Evolutionary conservation across 2,797 vertebrate species (phyloP), one percentile per base, ranked within the genome.

Genomic region (Diplodus puntazzo): DNA sequence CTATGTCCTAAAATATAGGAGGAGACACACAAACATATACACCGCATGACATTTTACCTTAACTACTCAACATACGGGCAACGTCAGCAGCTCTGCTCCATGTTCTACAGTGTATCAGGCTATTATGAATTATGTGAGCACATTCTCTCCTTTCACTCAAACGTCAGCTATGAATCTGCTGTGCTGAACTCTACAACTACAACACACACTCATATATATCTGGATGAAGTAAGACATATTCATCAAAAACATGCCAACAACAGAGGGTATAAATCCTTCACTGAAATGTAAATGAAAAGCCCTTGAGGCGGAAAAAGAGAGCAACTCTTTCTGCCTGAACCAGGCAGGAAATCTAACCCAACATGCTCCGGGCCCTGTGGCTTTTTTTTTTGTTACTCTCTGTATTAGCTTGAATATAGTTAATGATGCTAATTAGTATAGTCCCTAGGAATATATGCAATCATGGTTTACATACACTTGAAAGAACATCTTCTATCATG

Each of bases 381-480:
- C 27, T 57, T 54, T 42, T 69, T 61, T 48, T 66, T 18, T 25
- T 25, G 25, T 59, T 17, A 13, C 30, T 59, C 50, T 60, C 2
- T 79, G 8, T 62, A 60, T 69, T 48, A 46, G 9, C 25, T 64
- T 59, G 39, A 50, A 58, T 39, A 6, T 11, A 72, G 18, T 43
- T 86, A 61, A 77, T 85, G 52, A 74, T 69, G 50, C n/a, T 27
- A 74, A 78, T 78, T 49, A 82, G 27, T 66, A 7, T 55, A 57
- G 39, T n/a, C 54, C 39, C 9, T 11, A 34, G 5, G 1, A 53
- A 74, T 57, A 69, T 46, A 39, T 34, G 6, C 30, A 7, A 34
- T 34, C 30, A 5, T 30, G 30, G 30, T 30, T 30, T 30, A 30
- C 30, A 30, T 30, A 30, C 30, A 30, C 30, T 30, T 5, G 30